phyloP scores from a whole-genome alignment of 2,888 invertebrate species.

The Molanna angustata region DNA sequence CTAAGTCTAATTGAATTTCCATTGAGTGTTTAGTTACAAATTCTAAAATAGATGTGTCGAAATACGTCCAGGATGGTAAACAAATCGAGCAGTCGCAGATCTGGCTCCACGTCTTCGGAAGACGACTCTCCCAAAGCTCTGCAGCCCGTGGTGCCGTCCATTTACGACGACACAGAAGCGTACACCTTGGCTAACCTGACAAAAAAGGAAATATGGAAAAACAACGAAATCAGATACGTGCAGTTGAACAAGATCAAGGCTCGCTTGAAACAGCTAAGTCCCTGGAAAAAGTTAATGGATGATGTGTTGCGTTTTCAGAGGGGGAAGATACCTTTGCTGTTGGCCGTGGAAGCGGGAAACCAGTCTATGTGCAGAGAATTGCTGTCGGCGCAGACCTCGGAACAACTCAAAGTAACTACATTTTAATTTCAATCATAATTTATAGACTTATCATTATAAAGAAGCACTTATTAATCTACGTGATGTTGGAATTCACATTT shows the following conservation, averaged over 20 bases:
- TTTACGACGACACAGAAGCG: no score
- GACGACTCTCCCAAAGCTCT: background rate
- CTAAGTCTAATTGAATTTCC: no score
- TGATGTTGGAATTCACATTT: no score
- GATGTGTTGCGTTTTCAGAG: conserved; percentile 67
- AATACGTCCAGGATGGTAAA: conserved; percentile 11
- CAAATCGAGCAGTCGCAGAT: conserved; percentile 1
- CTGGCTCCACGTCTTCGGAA: conserved; percentile 17
- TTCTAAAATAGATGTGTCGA: conserved; percentile 9
- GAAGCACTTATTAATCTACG: no score
- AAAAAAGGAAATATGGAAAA: conserved; percentile 41
- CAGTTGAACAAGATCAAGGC: conserved; percentile 55
- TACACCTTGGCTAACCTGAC: no score
- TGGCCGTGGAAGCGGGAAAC: conserved; percentile 94
- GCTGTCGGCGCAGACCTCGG: conserved; percentile 79
- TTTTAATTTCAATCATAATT: no score
- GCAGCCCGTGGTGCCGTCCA: no score
- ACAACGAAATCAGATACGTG: conserved; percentile 49
- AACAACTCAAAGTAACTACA: conserved; percentile 71
- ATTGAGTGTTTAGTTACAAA: background rate
- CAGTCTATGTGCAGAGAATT: conserved; percentile 94
- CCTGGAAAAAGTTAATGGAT: conserved; percentile 57
- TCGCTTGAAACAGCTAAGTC: conserved; percentile 45
- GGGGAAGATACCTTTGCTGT: conserved; percentile 89
- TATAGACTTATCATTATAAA: no score